Conservation (phyloP, 2,888 invertebrate genomes). For the Synergus laeviventris region DNA sequence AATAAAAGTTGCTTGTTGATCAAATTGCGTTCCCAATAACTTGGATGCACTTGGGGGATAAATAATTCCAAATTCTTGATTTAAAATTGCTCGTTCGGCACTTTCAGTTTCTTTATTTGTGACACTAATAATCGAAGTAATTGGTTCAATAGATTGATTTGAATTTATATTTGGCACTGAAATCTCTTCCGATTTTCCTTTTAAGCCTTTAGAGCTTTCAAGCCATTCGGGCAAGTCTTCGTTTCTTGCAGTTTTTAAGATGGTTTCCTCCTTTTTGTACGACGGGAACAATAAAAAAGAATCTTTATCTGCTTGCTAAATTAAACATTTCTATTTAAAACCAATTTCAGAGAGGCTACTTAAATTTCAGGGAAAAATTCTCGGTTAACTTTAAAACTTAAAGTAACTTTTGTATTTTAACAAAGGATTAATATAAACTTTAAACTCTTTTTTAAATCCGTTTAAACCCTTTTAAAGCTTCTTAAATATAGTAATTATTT, state of each 20-base stretch:
- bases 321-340: not conserved
- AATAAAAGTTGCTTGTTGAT: conserved; percentile 66
- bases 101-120: conserved; percentile 23
- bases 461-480: too few species aligned
- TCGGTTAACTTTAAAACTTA: too few species aligned
- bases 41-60: conserved; percentile 56
- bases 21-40: conserved; percentile 63
- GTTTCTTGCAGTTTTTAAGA: conserved; percentile 39
- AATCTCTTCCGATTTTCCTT: conserved; percentile 49
- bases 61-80: conserved; percentile 41
- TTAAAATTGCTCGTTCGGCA: conserved; percentile 36
- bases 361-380: not conserved
- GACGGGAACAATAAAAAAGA: not conserved
- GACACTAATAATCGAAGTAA: not conserved
- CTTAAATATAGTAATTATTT: too few species aligned
- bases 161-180: not conserved
- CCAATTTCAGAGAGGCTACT: too few species aligned
- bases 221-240: conserved; percentile 71
- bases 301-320: not conserved
- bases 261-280: conserved; percentile 38
- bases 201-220: conserved; percentile 59
- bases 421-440: too few species aligned
- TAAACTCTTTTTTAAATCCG: too few species aligned
- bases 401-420: too few species aligned
- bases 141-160: conserved; percentile 19